Base-by-base conservation (phyloP, 2,888 invertebrate genomes). In the Anticlea derivata region DNA sequence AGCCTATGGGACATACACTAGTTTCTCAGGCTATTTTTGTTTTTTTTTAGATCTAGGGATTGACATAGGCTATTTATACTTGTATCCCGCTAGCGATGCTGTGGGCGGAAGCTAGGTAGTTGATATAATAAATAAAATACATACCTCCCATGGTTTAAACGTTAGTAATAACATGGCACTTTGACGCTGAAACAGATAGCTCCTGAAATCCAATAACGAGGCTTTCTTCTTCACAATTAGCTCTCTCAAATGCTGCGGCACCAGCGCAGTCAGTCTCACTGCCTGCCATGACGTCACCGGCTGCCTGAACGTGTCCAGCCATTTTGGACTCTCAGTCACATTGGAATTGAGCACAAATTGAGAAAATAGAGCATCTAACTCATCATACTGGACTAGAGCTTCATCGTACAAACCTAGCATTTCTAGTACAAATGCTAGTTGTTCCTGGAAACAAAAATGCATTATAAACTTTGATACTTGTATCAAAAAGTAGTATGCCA, bases 321-420 rank as follows among this genome's bases (percentile, higher is more conserved):
- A 98, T 50, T 93, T 93, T 47, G 97, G 96, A 72, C 95, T 94
- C 70, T 96, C 97, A 55, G 96, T 95, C 60, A 96, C 93, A 72
- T 96, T 95, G n/a, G 97, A 96, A 87, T 98, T 98, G 62, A 97
- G 94, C 46, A 99, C 95, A 87, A 98, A 98, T 89, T 99, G 98
- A 1, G 98, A 97, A 82, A 99, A 98, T 64, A 99, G 92, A 39
- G 98, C 98, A 89, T 99, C 98, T 72, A 99, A 91, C 86, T 99
- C 99, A 79, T 99, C 99, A 80, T 98, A 99, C 75, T 99, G 99
- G 46, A 99, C 96, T 63, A 99, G 89, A 7, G 98, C 97, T 87
- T 99, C 98, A 63, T 98, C 97, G 73, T 96, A 95, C 59, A 99
- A 91, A 49, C 97, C 97, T 61, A 99, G 88, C 95, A 98, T 98